Evolutionary conservation across 2,113 vertebrate genomes (phyloP), one percentile per base, ranked within the genome.

Genomic region (Notiomystis cincta): DNA sequence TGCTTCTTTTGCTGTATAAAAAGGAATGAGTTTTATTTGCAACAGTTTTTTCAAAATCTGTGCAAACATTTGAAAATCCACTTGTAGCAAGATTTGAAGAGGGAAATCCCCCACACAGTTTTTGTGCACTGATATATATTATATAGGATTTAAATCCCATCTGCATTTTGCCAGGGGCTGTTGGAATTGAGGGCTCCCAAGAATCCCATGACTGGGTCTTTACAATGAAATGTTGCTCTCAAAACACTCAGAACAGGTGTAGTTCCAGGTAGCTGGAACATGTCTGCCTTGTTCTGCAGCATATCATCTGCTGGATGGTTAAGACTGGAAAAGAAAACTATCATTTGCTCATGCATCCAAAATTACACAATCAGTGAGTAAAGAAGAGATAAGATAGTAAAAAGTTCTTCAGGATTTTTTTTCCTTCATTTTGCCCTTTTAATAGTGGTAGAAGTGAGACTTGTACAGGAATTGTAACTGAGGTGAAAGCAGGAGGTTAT

Each of bases 31-130:
- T 81, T 96, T 79, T 53, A 8, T 10, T 67, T 28, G n/a, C 64
- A 88, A 77, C 14, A 23, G 2, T 84, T 95, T 91, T 83, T 89
- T 35, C 71, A 77, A 65, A 89, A 67, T 50, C 62, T 47, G 7
- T 91, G 71, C 38, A 90, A 95, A 91, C 64, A 38, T 89, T 95
- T 90, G 66, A 94, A 96, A 96, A 87, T 65, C 57, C 40, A 80
- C 45, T 62, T 72, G 40, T 54, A 45, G 44, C 45, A 27, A 95
- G 82, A 85, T 79, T 93, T 91, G 66, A 89, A 94, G 91, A 87
- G 15, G 42, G 51, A 80, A 85, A 44, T 54, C 15, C 48, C 60
- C 18, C 21, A 21, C 75, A 56, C 30, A 79, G 37, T 65, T 79
- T 47, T 16, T 87, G 56, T 80, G 66, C 53, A 73, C 79, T 38